phyloP scores from a whole-genome alignment of 2,113 vertebrate species.

The Danionella cerebrum region DNA sequence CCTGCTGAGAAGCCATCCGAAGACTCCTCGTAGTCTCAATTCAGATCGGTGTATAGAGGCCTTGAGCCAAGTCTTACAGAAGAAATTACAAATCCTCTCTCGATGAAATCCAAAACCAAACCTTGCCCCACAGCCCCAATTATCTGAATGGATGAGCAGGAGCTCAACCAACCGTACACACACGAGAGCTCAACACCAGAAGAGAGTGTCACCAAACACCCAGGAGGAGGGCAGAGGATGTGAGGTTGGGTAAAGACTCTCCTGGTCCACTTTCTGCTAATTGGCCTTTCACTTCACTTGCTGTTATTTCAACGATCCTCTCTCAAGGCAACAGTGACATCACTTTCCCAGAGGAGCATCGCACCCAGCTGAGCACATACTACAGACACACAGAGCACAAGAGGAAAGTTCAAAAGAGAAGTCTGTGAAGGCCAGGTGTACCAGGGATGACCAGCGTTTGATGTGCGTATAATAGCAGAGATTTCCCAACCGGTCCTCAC shows the following conservation, averaged over 20 bases:
- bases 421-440: not conserved
- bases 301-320: not conserved
- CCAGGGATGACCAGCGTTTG: too few relatives aligned
- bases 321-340: slow-evolving; percentile 5
- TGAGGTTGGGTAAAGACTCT: not conserved
- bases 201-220: not conserved
- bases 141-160: slow-evolving; percentile 30
- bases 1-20: too few relatives aligned
- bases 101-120: not conserved
- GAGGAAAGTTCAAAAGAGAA: slow-evolving; percentile 5
- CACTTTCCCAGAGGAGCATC: not conserved
- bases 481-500: too few relatives aligned
- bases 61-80: not conserved
- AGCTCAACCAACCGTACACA: slow-evolving; percentile 27
- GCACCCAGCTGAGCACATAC: not conserved
- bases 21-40: too few relatives aligned
- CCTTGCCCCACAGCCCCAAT: slow-evolving; percentile 19
- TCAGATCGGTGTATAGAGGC: too few relatives aligned
- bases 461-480: too few relatives aligned
- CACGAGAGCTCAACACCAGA: not conserved
- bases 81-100: not conserved
- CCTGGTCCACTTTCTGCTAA: slow-evolving; percentile 5
- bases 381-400: fast-evolving
- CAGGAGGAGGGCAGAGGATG: not conserved
- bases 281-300: not conserved